phyloP scores from a whole-genome alignment of 2,888 invertebrate species.

The Allophyes oxyacanthae region DNA sequence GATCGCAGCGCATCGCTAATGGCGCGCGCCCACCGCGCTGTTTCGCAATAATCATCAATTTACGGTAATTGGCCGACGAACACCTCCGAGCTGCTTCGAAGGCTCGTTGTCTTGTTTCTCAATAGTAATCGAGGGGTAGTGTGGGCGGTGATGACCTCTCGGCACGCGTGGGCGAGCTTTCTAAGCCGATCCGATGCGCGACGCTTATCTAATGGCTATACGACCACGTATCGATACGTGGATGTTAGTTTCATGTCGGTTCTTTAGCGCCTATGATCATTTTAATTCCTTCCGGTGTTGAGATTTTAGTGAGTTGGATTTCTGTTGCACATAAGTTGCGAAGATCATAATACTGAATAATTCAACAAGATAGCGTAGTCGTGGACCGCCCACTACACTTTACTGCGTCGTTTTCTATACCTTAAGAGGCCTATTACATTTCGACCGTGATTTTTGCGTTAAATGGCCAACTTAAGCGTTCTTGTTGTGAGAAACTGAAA shows the following conservation, averaged over 20 bases:
- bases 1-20: conserved; percentile 62
- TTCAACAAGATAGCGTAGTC: conserved; percentile 38
- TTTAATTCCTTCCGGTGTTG: conserved; percentile 29
- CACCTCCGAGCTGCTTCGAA: conserved; percentile 62
- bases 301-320: conserved; percentile 22
- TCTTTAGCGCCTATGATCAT: conserved; percentile 45
- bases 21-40: conserved; percentile 63
- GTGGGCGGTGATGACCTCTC: conserved; percentile 83
- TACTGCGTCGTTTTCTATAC: conserved; percentile 22
- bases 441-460: too few relatives aligned
- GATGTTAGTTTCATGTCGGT: conserved; percentile 44
- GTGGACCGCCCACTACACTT: conserved; percentile 36
- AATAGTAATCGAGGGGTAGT: conserved; percentile 70
- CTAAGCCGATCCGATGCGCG: conserved; percentile 70
- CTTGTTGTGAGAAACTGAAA: too few relatives aligned
- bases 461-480: too few relatives aligned
- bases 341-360: conserved; percentile 48
- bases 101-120: conserved; percentile 67
- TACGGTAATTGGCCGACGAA: conserved; percentile 72
- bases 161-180: conserved; percentile 82
- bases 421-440: too few relatives aligned
- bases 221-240: conserved; percentile 55
- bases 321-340: conserved; percentile 37
- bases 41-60: conserved; percentile 80
- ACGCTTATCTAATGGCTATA: conserved; percentile 63